Percentiles rank a stretch among this genome's conserved stretches.
Conservation (phyloP, 2,888 invertebrate species). For the Argyresthia goedartella region DNA sequence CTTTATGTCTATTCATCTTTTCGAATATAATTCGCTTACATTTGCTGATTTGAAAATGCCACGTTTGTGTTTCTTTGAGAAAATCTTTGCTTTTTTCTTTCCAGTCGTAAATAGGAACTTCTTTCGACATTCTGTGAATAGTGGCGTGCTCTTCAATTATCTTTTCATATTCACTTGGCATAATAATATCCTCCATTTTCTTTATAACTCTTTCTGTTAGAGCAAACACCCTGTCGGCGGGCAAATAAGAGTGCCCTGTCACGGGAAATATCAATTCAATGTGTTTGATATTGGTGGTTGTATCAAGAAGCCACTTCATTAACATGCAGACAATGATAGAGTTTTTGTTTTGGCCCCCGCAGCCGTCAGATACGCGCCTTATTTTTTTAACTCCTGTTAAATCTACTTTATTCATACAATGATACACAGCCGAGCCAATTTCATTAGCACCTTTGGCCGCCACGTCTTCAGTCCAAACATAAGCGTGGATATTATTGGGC, state of each 20-base stretch:
- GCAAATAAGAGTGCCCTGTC: constrained; percentile 9
- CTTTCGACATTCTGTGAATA: constrained; percentile 4
- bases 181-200: not conserved
- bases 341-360: constrained; percentile 20
- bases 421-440: constrained; percentile 13
- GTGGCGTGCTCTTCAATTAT: constrained; percentile 4
- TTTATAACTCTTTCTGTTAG: constrained; percentile 4
- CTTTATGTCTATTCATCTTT: constrained; percentile 3
- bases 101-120: constrained; percentile 5
- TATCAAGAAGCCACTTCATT: constrained; percentile 11
- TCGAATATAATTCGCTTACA: too few relatives aligned
- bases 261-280: constrained; percentile 18
- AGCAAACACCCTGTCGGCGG: constrained; percentile 7
- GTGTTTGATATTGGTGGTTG: constrained; percentile 4
- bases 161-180: constrained; percentile 5
- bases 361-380: constrained; percentile 7
- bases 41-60: constrained; percentile 9
- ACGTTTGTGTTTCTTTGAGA: not conserved
- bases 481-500: constrained; percentile 14
- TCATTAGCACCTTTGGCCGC: constrained; percentile 15
- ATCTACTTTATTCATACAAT: constrained; percentile 11
- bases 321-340: constrained; percentile 14
- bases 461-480: constrained; percentile 14
- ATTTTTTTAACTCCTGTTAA: constrained; percentile 2
- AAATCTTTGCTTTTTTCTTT: not conserved